Conservation (phyloP, 2,888 invertebrate species). For the Drosophila pseudotalamancana region DNA sequence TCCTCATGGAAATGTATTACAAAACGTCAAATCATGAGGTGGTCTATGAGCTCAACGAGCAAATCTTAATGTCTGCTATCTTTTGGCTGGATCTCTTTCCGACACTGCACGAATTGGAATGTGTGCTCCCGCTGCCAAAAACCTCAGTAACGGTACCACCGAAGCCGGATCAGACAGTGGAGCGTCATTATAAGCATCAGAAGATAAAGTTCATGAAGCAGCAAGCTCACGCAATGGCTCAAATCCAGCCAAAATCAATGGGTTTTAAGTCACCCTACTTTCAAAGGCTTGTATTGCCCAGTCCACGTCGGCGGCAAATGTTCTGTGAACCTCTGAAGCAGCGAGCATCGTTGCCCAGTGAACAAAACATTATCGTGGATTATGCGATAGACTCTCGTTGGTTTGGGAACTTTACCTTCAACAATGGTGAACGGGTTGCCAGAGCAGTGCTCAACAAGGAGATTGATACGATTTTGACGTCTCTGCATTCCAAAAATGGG, state of each 20-base stretch:
- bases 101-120: slow-evolving; percentile 80
- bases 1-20: slow-evolving; percentile 81
- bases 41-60: slow-evolving; percentile 76
- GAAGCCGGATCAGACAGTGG: slow-evolving; percentile 2
- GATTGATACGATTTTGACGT: slow-evolving; percentile 38
- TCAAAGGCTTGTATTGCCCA: not conserved
- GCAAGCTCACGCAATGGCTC: not conserved
- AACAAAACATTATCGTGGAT: not conserved
- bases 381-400: slow-evolving; percentile 49
- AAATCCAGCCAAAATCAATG: not conserved
- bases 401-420: slow-evolving; percentile 44
- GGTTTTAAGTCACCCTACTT: slow-evolving; percentile 40
- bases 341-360: not conserved
- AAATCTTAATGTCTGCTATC: slow-evolving; percentile 79
- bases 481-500: slow-evolving; percentile 13
- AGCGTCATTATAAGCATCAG: not conserved
- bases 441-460: slow-evolving; percentile 30
- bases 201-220: not conserved
- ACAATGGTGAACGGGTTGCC: slow-evolving; percentile 5
- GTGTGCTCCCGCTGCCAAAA: slow-evolving; percentile 73
- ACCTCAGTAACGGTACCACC: slow-evolving; percentile 20
- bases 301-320: not conserved
- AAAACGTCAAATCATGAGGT: slow-evolving; percentile 30
- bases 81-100: slow-evolving; percentile 80
- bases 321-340: not conserved